These are phyloP conservation scores for Chascanopsetta lugubris DNA, from an alignment of 2,113 vertebrate species.

Conservation along the genomic window DNA sequence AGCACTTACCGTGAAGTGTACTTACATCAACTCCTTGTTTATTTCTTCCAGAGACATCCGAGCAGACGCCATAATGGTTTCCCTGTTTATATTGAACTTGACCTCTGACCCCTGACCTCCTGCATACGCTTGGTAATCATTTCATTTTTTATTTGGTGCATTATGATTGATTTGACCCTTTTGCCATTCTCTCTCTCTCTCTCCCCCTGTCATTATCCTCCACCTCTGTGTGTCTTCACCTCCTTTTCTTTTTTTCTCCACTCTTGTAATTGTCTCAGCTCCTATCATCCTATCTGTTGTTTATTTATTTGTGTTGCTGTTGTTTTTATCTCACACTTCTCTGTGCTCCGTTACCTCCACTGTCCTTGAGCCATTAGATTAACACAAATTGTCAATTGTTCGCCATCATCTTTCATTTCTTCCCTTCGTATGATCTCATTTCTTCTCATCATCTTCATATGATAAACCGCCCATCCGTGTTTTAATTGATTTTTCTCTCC, in stretches of 20 bases:
- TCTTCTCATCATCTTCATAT: conserved; percentile 55
- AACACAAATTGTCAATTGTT: conserved; percentile 49
- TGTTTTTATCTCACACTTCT: conserved; percentile 23
- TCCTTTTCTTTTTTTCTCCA: conserved; percentile 25
- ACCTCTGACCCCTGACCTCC: conserved; percentile 99
- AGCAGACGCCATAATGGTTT: conserved; percentile 95
- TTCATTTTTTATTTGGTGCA: conserved; percentile 95
- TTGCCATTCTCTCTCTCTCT: conserved; percentile 58
- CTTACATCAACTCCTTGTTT: conserved; percentile 94
- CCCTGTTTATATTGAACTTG: conserved; percentile 99
- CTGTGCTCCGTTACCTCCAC: conserved; percentile 39
- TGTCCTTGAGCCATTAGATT: conserved; percentile 57
- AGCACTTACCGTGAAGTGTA: conserved; percentile 78
- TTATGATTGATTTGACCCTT: conserved; percentile 80
- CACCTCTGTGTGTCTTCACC: conserved; percentile 25
- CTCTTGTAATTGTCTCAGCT: conserved; percentile 30
- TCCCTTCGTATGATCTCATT: conserved; percentile 49
- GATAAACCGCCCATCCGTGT: conserved; percentile 54
- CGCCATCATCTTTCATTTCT: conserved; percentile 43
- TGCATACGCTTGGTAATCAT: conserved; percentile 99
- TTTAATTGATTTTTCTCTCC: conserved; percentile 48
- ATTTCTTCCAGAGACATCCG: conserved; percentile 99
- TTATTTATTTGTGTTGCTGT: conserved; percentile 40
- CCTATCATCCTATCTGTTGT: conserved; percentile 43
- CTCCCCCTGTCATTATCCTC: conserved; percentile 42